These are phyloP conservation scores for Moxostoma hubbsi DNA, from an alignment of 2,797 vertebrate species.

Conservation along the genomic window DNA sequence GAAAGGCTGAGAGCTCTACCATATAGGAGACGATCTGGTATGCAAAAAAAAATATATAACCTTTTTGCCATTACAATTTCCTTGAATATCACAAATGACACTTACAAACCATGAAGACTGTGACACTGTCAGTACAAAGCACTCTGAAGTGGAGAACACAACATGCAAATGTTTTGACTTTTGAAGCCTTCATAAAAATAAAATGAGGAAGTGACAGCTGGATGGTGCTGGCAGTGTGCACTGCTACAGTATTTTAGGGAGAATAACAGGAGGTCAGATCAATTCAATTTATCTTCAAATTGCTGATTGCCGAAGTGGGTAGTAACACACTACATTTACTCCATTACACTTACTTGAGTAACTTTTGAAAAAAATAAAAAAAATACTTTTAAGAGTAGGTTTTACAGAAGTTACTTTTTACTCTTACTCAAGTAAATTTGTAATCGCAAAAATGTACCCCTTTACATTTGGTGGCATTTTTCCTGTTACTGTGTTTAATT, in stretches of 20 bases:
- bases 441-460: too few species aligned
- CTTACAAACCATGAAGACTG: slow-evolving; percentile 8
- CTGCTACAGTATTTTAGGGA: slow-evolving; percentile 61
- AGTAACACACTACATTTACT: too few species aligned
- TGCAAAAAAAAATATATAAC: too few species aligned
- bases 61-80: slow-evolving; percentile 18
- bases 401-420: too few species aligned
- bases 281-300: slow-evolving; percentile 54
- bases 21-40: too few species aligned
- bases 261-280: slow-evolving; percentile 63
- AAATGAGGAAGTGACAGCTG: slow-evolving; percentile 75
- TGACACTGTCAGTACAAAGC: slow-evolving; percentile 2
- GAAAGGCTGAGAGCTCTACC: too few species aligned
- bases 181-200: slow-evolving; percentile 74
- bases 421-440: too few species aligned
- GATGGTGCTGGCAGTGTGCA: slow-evolving; percentile 67
- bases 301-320: slow-evolving; percentile 5
- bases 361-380: too few species aligned
- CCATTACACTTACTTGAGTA: too few species aligned
- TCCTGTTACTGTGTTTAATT: too few species aligned
- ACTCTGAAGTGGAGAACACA: slow-evolving; percentile 48
- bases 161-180: slow-evolving; percentile 51
- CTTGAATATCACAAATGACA: slow-evolving; percentile 37
- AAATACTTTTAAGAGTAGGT: too few species aligned
- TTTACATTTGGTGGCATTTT: too few species aligned